Evolutionary conservation across 2,888 invertebrate genomes (phyloP), one percentile per base, ranked within the genome.

Genomic region (Drosophila kuntzei): DNA sequence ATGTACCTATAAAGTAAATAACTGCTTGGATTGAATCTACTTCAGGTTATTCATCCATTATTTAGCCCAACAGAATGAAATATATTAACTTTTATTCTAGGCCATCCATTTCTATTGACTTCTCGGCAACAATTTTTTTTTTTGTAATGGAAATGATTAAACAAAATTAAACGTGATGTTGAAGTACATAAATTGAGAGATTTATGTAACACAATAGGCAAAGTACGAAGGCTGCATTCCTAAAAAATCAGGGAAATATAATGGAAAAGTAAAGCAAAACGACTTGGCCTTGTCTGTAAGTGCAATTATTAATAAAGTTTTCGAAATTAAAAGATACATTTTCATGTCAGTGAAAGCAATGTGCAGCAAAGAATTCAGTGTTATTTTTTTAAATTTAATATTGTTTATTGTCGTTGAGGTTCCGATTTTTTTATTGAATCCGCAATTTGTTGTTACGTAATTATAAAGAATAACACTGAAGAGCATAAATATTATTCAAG

Each of bases 381-480:
- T 66, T 57, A n/a, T 57, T 25, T 27, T 27, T 32, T 32, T n/a
- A 3, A 76, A 57, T 76, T 46, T 18, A 22, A 32, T 36, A 11
- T 49, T 61, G 41, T 53, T 37, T 14, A 43, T 44, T 50, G n/a
- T 6, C 27, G 12, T 18, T 54, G 43, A 27, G 36, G 62, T 14
- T 12, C 12, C 5, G 2, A 4, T 12, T 5, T 32, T 61, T 29
- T 64, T 50, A 68, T 67, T 64, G 41, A 60, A 50, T 49, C 46
- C 36, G 46, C 78, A 76, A 79, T 81, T 87, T 82, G 87, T 84
- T 82, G 73, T 76, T 81, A 66, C 63, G 72, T 72, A 84, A 87
- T 81, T 82, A 82, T 71, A 55, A 70, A 55, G 55, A 76, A 84
- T 49, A 78, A 87, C 60, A 58, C 72, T 58, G 58, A 46, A 49